phyloP scores from a whole-genome alignment of 2,797 vertebrate species.

The Microcaecilia unicolor region DNA sequence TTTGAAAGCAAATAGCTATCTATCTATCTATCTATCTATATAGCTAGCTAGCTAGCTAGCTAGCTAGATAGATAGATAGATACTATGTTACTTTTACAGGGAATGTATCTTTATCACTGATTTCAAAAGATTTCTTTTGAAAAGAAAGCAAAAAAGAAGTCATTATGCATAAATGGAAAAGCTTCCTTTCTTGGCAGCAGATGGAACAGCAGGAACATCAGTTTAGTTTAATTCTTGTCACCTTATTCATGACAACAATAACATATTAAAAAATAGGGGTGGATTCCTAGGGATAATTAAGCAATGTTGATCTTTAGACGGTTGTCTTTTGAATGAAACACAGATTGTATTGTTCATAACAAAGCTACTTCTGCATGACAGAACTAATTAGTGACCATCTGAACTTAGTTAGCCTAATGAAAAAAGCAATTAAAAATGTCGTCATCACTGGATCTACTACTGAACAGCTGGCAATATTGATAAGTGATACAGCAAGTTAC shows the following conservation, averaged over 20 bases:
- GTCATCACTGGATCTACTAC: conserved; percentile 58
- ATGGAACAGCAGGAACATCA: too few relatives aligned
- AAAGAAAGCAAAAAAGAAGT: conserved; percentile 35
- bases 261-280: conserved; percentile 46
- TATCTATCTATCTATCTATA: too few relatives aligned
- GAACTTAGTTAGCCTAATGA: conserved; percentile 76
- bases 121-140: conserved; percentile 36
- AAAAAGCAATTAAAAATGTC: conserved; percentile 75
- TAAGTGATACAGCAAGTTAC: conserved; percentile 70
- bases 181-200: conserved; percentile 38
- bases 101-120: conserved; percentile 32
- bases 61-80: too few relatives aligned
- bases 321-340: conserved; percentile 55
- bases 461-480: conserved; percentile 74
- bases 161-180: conserved; percentile 32
- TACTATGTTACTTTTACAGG: conserved; percentile 39
- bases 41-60: too few relatives aligned
- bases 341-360: conserved; percentile 64
- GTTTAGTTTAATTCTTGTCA: conserved; percentile 47
- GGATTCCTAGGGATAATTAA: conserved; percentile 54
- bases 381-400: conserved; percentile 85
- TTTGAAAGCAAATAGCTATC: too few relatives aligned
- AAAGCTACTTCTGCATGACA: conserved; percentile 68
- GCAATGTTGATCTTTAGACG: conserved; percentile 46
- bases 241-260: conserved; percentile 42